phyloP scores from a whole-genome alignment of 2,113 vertebrate genomes.

The Rynchops niger region DNA sequence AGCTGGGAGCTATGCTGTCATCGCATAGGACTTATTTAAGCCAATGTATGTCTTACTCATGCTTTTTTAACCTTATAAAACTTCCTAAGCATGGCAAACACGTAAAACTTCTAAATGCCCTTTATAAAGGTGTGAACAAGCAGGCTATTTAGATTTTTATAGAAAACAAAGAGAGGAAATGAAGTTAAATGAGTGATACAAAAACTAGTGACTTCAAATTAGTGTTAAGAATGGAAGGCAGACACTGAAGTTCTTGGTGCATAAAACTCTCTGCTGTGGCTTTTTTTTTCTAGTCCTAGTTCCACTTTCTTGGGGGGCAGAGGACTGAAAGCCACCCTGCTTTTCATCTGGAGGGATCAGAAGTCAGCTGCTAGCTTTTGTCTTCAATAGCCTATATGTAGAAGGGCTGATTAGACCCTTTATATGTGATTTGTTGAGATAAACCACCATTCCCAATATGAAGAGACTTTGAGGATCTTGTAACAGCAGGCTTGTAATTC shows the following conservation, averaged over 20 bases:
- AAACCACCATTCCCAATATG: not conserved
- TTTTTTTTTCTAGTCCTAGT: not conserved
- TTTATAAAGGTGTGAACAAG: not conserved
- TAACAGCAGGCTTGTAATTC: not conserved
- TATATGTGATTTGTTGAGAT: not conserved
- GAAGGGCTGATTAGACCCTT: not conserved
- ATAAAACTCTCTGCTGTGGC: not conserved
- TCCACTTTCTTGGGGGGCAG: not conserved
- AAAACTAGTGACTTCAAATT: not conserved
- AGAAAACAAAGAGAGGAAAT: not conserved
- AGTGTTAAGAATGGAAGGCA: not conserved
- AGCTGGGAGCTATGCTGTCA: not conserved
- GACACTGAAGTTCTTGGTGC: not conserved
- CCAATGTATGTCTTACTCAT: not conserved
- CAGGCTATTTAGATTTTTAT: not conserved
- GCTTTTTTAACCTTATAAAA: not conserved
- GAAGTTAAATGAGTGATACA: not conserved
- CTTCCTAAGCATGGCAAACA: not conserved
- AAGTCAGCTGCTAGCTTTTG: not conserved
- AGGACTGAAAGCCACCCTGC: not conserved
- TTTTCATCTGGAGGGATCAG: not conserved
- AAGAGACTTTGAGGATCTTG: not conserved
- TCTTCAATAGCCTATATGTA: not conserved
- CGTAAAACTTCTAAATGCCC: not conserved
- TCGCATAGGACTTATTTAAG: not conserved